A percentile compares a stretch with the other conserved stretches of the same genome.
Evolutionary conservation across 2,113 vertebrate species (phyloP).

Genomic region (Paramormyrops kingsleyae): DNA sequence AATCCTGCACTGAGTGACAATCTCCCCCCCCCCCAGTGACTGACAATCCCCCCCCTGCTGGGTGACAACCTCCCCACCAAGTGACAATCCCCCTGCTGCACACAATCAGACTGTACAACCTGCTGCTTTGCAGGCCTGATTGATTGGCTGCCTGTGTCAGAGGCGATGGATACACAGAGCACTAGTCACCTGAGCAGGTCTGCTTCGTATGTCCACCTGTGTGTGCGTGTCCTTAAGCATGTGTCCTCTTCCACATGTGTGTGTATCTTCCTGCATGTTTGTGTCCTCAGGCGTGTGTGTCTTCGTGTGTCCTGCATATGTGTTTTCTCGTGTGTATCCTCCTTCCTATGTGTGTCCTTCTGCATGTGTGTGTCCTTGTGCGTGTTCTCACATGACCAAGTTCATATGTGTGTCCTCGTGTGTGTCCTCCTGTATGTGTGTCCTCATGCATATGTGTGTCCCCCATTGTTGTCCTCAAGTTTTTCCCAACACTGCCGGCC

Average conservation of each 20-base stretch:
- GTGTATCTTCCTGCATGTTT: no score
- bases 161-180: not conserved
- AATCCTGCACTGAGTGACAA: not conserved
- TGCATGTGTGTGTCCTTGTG: not conserved
- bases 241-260: not conserved
- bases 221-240: not conserved
- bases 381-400: no score
- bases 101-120: not conserved
- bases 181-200: not conserved
- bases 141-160: not conserved
- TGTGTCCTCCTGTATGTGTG: not conserved
- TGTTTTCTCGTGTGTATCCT: not conserved
- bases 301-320: not conserved
- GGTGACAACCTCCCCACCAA: not conserved
- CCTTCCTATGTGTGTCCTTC: not conserved
- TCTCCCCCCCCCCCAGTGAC: not conserved
- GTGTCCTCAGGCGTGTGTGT: not conserved
- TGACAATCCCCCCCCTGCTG: not conserved
- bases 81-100: not conserved
- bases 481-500: not conserved
- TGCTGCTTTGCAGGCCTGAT: not conserved
- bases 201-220: not conserved
- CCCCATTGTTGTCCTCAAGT: no score
- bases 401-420: not conserved
- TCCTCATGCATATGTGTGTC: not conserved